Evolutionary conservation across 2,888 invertebrate species (phyloP).

Genomic region (Dryadula phaetusa): DNA sequence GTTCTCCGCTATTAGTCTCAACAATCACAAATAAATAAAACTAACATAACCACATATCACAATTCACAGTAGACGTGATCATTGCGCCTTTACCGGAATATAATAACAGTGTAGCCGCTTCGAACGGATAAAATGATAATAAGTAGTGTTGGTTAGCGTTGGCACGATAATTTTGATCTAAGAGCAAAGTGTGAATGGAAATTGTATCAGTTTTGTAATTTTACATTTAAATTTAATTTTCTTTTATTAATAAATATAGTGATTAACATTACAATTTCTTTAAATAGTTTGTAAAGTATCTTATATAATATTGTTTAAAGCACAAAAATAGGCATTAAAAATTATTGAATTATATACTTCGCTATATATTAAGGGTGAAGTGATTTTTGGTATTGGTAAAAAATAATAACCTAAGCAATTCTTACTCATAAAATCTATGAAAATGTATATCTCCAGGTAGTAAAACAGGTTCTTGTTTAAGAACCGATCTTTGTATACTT

Average conservation of each 20-base stretch:
- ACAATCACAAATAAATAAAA: conserved; percentile 60
- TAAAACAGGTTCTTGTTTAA: background rate
- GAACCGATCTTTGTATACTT: background rate
- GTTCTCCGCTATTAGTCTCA: conserved; percentile 5
- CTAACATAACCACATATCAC: conserved; percentile 68
- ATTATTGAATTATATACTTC: too few species aligned
- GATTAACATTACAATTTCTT: too few species aligned
- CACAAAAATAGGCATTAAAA: too few species aligned
- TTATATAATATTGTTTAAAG: too few species aligned
- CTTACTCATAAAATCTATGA: background rate
- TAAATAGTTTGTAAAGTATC: too few species aligned
- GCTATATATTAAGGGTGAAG: too few species aligned
- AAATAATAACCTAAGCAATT: background rate
- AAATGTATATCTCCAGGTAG: background rate
- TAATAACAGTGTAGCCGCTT: conserved; percentile 77
- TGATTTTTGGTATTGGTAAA: background rate
- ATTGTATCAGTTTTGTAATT: background rate
- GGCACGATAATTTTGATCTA: conserved; percentile 57
- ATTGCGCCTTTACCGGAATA: conserved; percentile 74
- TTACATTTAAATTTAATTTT: background rate
- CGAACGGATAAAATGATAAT: conserved; percentile 76
- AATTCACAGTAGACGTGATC: conserved; percentile 66
- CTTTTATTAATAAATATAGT: too few species aligned
- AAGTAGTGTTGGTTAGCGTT: conserved; percentile 64
- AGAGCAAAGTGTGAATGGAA: conserved; percentile 17